phyloP scores from a whole-genome alignment of 2,113 vertebrate genomes.

The Redunca redunca region DNA sequence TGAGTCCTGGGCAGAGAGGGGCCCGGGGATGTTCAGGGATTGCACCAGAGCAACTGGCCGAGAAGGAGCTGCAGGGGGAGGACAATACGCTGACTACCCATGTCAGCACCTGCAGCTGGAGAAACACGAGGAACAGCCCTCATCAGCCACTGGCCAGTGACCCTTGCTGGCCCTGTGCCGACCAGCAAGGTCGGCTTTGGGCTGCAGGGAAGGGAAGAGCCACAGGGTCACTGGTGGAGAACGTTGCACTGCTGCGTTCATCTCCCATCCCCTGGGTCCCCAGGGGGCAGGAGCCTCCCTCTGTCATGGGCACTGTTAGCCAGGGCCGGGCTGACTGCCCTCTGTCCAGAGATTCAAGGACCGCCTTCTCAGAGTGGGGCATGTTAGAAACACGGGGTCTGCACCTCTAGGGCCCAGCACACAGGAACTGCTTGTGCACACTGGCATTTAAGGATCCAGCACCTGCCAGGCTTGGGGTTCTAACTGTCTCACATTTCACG shows the following conservation, averaged over 20 bases:
- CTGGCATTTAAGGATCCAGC: fast-evolving
- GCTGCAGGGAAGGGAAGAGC: fast-evolving
- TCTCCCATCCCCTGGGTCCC: background rate
- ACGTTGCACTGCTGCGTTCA: background rate
- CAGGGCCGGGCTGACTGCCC: background rate
- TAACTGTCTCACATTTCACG: fast-evolving
- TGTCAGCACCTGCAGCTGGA: fast-evolving
- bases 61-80: background rate
- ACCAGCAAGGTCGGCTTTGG: fast-evolving
- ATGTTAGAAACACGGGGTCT: background rate
- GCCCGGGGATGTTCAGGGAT: background rate
- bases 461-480: background rate
- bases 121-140: fast-evolving
- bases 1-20: background rate
- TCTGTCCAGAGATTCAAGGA: background rate
- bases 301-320: background rate
- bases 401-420: too few relatives aligned
- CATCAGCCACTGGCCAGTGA: background rate
- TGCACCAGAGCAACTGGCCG: background rate
- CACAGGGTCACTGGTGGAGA: background rate
- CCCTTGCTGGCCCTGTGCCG: background rate
- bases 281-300: background rate
- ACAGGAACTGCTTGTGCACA: background rate
- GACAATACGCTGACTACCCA: fast-evolving
- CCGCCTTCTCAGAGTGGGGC: background rate